Percentiles rank a stretch among this genome's conserved stretches.
Conservation (phyloP, 2,888 invertebrate species). For the Ellobium chinense region DNA sequence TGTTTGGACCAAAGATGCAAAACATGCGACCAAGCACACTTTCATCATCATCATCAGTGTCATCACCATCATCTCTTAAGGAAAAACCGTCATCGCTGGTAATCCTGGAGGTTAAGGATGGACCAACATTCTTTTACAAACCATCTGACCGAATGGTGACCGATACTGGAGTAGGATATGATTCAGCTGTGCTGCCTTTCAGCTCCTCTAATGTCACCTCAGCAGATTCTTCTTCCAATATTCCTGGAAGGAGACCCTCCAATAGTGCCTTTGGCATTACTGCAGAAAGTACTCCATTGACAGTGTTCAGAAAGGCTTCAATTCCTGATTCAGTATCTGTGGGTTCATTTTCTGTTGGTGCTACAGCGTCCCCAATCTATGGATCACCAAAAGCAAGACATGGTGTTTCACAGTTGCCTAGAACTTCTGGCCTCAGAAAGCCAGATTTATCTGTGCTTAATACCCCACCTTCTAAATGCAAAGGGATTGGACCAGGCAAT, state of each 20-base stretch:
- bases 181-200: neutral
- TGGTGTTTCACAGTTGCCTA: neutral
- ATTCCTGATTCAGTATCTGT: neutral
- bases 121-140: constrained; percentile 40
- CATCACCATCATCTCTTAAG: neutral
- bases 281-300: neutral
- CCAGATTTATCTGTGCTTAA: constrained; percentile 27
- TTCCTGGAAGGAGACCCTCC: too few relatives aligned
- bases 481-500: neutral
- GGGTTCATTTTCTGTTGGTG: neutral
- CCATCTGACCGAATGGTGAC: constrained; percentile 28
- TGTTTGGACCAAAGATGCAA: neutral
- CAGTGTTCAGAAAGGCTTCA: neutral
- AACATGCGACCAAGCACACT: constrained; percentile 14
- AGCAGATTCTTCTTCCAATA: neutral
- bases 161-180: neutral
- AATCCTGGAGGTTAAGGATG: constrained; percentile 43
- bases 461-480: neutral
- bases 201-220: neutral
- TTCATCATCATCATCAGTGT: neutral
- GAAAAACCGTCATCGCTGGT: constrained; percentile 25
- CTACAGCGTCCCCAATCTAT: neutral
- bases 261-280: neutral
- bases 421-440: constrained; percentile 17
- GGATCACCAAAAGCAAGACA: neutral